These are phyloP conservation scores for Sus scrofa DNA, from an alignment of 2,113 vertebrate species.

Conservation along the genomic window DNA sequence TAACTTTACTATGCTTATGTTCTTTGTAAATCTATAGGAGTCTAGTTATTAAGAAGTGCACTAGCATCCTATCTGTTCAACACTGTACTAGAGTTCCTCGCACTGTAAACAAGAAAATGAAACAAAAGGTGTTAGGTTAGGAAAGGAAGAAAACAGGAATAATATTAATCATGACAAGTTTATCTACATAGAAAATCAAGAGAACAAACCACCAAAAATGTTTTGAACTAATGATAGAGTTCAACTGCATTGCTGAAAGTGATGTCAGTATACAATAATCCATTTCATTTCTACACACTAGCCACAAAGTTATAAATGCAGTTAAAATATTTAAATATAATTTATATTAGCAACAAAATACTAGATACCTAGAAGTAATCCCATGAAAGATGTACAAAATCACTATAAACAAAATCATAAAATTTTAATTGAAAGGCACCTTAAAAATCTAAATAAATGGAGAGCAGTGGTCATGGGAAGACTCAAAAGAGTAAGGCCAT, in stretches of 20 bases:
- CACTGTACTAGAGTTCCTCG: constrained; percentile 5
- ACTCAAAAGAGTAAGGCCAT: not conserved
- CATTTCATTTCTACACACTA: not conserved
- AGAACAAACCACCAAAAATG: not conserved
- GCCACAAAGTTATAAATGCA: not conserved
- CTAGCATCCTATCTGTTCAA: not conserved
- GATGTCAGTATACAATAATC: not conserved
- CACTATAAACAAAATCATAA: not conserved
- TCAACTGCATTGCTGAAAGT: constrained; percentile 18
- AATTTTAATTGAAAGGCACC: not conserved
- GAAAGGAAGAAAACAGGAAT: constrained; percentile 2
- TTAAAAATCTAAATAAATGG: constrained; percentile 17
- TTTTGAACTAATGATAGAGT: not conserved
- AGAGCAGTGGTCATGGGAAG: not conserved
- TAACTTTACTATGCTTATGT: not conserved
- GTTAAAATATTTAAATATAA: not conserved
- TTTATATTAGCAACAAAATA: not conserved
- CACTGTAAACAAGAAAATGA: not conserved
- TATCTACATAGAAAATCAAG: not conserved
- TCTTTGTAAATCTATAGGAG: not conserved
- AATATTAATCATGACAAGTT: constrained; percentile 3
- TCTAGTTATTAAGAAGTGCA: not conserved
- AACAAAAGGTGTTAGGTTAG: not conserved
- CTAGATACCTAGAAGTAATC: constrained; percentile 19
- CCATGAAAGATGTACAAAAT: not conserved